phyloP scores from a whole-genome alignment of 2,113 vertebrate species.

The Etia nguti region DNA sequence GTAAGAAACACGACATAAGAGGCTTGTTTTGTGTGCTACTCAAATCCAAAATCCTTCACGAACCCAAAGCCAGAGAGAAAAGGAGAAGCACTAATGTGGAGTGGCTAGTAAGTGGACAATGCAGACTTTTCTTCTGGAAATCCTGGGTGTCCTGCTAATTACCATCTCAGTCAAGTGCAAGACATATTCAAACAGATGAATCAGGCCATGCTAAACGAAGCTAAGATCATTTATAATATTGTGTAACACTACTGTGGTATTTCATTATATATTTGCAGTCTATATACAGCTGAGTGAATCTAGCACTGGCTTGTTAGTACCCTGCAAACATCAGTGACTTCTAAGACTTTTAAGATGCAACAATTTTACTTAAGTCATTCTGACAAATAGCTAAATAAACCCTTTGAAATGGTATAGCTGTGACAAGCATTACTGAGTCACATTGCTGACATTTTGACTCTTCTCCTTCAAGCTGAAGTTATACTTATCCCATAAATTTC shows the following conservation, averaged over 20 bases:
- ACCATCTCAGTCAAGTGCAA: not conserved
- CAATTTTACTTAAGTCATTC: not conserved
- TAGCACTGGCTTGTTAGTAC: not conserved
- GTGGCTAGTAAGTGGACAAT: not conserved
- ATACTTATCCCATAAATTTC: not conserved
- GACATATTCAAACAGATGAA: not conserved
- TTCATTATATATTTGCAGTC: not conserved
- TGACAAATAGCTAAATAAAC: not conserved
- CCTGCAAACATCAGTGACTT: not conserved
- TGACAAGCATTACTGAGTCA: not conserved
- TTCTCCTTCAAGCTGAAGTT: not conserved
- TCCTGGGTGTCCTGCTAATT: slow-evolving; percentile 50
- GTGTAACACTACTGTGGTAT: not conserved
- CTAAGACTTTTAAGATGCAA: not conserved
- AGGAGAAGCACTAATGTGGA: not conserved
- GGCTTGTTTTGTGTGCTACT: not conserved
- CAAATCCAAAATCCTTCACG: too few relatives aligned
- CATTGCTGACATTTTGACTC: not conserved
- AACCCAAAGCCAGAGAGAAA: too few relatives aligned
- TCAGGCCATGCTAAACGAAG: not conserved
- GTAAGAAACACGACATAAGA: not conserved
- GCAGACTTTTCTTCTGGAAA: slow-evolving; percentile 58
- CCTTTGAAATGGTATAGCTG: not conserved
- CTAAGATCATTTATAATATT: not conserved
- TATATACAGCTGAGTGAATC: not conserved